These are phyloP conservation scores for Artibeus lituratus DNA, from an alignment of 2,797 vertebrate species.

Conservation along the genomic window DNA sequence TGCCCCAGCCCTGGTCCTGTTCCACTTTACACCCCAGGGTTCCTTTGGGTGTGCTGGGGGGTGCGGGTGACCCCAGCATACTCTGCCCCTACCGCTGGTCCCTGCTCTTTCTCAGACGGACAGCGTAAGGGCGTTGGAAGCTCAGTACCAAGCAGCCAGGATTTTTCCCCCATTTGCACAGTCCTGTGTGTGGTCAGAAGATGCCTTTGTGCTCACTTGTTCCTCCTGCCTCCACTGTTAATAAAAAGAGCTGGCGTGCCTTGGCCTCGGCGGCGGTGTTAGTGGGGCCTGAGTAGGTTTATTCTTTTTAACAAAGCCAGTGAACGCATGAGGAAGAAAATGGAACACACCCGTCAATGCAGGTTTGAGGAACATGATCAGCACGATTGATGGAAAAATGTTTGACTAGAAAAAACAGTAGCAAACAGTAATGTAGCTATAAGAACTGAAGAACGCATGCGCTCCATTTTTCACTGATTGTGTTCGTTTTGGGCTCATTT, in stretches of 20 bases:
- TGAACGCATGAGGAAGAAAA: neutral
- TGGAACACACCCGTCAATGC: neutral
- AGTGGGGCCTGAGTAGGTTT: neutral
- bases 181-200: neutral
- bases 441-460: neutral
- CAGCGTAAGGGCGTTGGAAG: neutral
- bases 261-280: neutral
- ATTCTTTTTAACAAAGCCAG: neutral
- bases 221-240: neutral
- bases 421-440: neutral
- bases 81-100: neutral
- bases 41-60: neutral
- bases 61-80: no score
- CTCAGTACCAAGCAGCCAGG: neutral
- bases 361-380: neutral
- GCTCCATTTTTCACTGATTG: conserved; percentile 32
- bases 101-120: neutral
- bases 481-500: conserved; percentile 40
- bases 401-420: conserved; percentile 3
- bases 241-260: neutral
- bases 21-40: neutral
- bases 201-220: neutral
- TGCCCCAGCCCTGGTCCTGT: neutral
- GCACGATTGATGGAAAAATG: neutral
- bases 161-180: neutral